Evolutionary conservation across 2,888 invertebrate genomes (phyloP).

Genomic region (Augochlorella aurata): DNA sequence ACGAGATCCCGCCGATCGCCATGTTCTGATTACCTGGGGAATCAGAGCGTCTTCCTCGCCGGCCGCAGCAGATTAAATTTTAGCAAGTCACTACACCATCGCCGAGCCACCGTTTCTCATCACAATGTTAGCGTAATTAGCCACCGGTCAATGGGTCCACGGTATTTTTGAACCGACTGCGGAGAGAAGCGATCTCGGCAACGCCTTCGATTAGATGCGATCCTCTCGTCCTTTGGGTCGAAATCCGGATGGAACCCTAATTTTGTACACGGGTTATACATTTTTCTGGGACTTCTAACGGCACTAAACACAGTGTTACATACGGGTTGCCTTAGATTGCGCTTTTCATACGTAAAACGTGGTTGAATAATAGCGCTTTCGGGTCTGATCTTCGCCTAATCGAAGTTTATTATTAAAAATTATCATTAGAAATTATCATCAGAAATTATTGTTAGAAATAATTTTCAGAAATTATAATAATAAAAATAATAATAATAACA

Average conservation of each 20-base stretch:
- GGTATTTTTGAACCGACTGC: conserved; percentile 25
- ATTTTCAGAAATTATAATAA: too few species aligned
- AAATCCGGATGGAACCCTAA: background rate
- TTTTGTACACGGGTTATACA: background rate
- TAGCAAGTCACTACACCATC: conserved; percentile 51
- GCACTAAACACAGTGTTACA: background rate
- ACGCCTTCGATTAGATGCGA: background rate
- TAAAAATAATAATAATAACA: too few species aligned
- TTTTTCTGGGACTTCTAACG: background rate
- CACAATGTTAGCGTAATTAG: conserved; percentile 55
- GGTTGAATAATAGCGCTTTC: too few species aligned
- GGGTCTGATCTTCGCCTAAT: too few species aligned
- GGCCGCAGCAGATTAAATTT: conserved; percentile 60
- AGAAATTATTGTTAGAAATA: too few species aligned
- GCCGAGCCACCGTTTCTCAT: conserved; percentile 23
- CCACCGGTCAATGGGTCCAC: conserved; percentile 40
- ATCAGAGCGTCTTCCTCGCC: conserved; percentile 64
- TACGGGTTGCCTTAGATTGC: too few species aligned
- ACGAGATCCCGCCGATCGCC: conserved; percentile 58
- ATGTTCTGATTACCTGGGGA: conserved; percentile 68
- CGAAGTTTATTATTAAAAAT: too few species aligned
- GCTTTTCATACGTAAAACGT: too few species aligned
- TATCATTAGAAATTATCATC: too few species aligned
- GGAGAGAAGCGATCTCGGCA: background rate
- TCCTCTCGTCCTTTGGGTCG: background rate